Evolutionary conservation across 2,797 vertebrate species (phyloP), one percentile per base, ranked within the genome.

Genomic region (Anguilla pacifica): DNA sequence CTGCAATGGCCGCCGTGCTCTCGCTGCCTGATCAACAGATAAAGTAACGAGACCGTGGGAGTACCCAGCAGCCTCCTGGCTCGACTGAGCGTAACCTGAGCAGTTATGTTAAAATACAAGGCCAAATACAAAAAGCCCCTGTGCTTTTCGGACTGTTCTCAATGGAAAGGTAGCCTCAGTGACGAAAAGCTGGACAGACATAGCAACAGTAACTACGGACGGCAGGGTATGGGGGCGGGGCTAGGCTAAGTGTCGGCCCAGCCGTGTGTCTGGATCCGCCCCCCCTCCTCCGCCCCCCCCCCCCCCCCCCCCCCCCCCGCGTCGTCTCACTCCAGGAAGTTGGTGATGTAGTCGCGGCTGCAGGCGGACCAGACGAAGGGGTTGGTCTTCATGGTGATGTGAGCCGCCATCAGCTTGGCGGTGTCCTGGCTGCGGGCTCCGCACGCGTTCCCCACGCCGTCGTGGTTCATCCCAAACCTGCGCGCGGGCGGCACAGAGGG

Each of bases 381-480:
- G 94, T 99, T 99, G 57, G 98, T 99, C 94, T 99, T 99, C 98
- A 99, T 99, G 92, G 98, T 99, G 93, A 99, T 99, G 94, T 99
- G 98, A 87, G 98, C 98, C 0, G 98, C 98, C 98, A 99, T 99
- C 90, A 99, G 97, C 93, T 99, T 99, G 86, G 98, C 98, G 0
- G 97, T 98, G 94, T 99, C 98, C 93, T 98, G 98, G 89, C 97
- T 98, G 1, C 97, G 97, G 10, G 98, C 97, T 83, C 98, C 98
- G 0, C 98, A 99, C 87, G 96, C 95, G 88, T 99, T 99, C 79
- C 98, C 98, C 31, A 99, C 98, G 0, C 98, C 98, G 0, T 99
- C 98, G 0, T 99, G 98, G 93, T 99, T 99, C 98, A 99, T 99
- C 90, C 98, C 98, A 83, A 99, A 99, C 55, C 55, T 57, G 55